Conservation (phyloP, 2,888 invertebrate species). For the Protophormia terraenovae region DNA sequence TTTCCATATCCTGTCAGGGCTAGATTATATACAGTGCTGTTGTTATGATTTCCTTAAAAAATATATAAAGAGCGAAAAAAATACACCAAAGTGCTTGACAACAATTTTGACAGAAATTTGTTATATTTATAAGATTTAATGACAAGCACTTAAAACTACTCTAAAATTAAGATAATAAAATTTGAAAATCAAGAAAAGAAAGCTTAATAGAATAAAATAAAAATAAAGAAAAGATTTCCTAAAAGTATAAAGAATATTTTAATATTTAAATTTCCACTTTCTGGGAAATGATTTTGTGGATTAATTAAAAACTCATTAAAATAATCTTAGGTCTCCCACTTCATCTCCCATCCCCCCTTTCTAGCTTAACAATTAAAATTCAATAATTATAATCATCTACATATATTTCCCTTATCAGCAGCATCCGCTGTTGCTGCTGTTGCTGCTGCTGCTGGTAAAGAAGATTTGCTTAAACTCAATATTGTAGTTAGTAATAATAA, state of each 20-base stretch:
- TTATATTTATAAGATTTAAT: conserved; percentile 47
- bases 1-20: conserved; percentile 7
- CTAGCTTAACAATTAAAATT: conserved; percentile 35
- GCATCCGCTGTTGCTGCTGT: conserved; percentile 21
- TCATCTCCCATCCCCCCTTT: background rate
- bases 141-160: conserved; percentile 52
- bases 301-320: conserved; percentile 66
- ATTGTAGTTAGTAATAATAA: background rate
- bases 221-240: background rate
- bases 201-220: background rate
- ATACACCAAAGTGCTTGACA: background rate
- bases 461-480: background rate
- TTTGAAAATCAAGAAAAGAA: background rate
- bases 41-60: conserved; percentile 39
- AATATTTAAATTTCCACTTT: conserved; percentile 29
- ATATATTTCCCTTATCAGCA: conserved; percentile 56
- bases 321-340: background rate
- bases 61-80: too few species aligned
- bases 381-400: conserved; percentile 43
- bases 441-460: background rate
- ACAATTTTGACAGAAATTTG: background rate
- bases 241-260: background rate
- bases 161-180: conserved; percentile 9
- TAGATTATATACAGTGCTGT: conserved; percentile 20
- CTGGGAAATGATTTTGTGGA: conserved; percentile 59